Base-by-base conservation (phyloP, 2,113 vertebrate species). In the Acrocephalus kingi region DNA sequence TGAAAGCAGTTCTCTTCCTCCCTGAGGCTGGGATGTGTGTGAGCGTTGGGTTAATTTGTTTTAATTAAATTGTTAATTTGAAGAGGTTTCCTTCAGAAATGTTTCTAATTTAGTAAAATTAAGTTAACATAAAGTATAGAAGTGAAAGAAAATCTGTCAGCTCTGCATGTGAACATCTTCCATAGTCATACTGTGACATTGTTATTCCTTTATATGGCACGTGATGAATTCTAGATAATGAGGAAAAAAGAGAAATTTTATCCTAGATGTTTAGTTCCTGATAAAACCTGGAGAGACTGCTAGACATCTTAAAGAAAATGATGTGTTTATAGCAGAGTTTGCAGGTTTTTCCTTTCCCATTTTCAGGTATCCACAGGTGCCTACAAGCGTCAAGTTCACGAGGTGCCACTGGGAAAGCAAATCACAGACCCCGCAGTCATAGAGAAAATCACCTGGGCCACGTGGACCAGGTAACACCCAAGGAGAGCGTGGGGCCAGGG, bases 391-490 rank as follows among this genome's bases (percentile, higher is more conserved):
- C 99, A 99, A 85, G 98, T 99, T 8, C 99, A 99, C 0, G 99
- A 99, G 83, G 99, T 99, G 35, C 99, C 99, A 15, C 97, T 98
- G 18, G 99, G 99, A 83, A 99, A 99, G 96, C 97, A 98, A 45
- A 96, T 99, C 62, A 97, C 97, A 1, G 99, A 99, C 71, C 97
- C 97, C 56, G 13, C 92, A 2, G 33, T 98, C 25, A 97, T 98
- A 15, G 99, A 99, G 84, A 99, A 98, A 96, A 99, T 99, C 97
- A 99, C 99, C 8, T 99, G 99, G 99, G 99, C 99, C 33, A 99
- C 99, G 0, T 99, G 99, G 99, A 99, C 99, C 94, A 99, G 99
- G 99, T 99, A 91, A 89, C 46, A 28, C 1, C 31, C 35, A 19
- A 5, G 0, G 23, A 14, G 23, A 39, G 20, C 0, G 1, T 43